A percentile compares a stretch with the other conserved stretches of the same genome.
phyloP scores from a whole-genome alignment of 2,113 vertebrate species.

The Anthoscopus minutus region DNA sequence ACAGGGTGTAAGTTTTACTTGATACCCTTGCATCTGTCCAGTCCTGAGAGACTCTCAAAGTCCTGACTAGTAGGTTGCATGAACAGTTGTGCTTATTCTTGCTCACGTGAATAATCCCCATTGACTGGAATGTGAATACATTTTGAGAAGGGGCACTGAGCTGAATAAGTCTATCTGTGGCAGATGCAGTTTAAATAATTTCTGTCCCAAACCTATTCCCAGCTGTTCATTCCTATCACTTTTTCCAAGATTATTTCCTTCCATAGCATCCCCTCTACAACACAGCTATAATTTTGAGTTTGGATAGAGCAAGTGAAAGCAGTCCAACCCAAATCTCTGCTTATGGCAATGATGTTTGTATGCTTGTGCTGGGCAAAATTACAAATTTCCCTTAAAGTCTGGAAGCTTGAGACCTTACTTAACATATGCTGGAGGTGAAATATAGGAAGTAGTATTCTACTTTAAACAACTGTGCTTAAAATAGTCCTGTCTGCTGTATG shows the following conservation, averaged over 20 bases:
- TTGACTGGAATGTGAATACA: neutral
- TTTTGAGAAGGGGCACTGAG: neutral
- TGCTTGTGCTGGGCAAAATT: neutral
- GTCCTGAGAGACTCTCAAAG: neutral
- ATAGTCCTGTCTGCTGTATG: accelerated
- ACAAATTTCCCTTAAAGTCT: neutral
- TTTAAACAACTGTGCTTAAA: neutral
- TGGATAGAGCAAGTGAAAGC: neutral
- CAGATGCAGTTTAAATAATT: neutral
- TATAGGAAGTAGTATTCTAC: neutral
- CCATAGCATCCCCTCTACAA: neutral
- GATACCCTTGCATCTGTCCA: neutral
- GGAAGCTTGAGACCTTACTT: neutral
- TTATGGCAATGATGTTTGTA: neutral
- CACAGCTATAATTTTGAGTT: neutral
- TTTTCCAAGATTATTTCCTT: neutral
- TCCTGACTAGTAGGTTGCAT: neutral
- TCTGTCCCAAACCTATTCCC: neutral
- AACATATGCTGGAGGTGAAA: neutral
- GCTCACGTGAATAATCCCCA: neutral
- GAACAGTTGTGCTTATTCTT: neutral
- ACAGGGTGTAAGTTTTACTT: neutral
- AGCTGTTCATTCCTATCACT: neutral
- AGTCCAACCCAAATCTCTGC: neutral
- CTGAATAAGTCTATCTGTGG: neutral